Evolutionary conservation across 2,797 vertebrate genomes (phyloP).

Genomic region (Enteromius treurensis): DNA sequence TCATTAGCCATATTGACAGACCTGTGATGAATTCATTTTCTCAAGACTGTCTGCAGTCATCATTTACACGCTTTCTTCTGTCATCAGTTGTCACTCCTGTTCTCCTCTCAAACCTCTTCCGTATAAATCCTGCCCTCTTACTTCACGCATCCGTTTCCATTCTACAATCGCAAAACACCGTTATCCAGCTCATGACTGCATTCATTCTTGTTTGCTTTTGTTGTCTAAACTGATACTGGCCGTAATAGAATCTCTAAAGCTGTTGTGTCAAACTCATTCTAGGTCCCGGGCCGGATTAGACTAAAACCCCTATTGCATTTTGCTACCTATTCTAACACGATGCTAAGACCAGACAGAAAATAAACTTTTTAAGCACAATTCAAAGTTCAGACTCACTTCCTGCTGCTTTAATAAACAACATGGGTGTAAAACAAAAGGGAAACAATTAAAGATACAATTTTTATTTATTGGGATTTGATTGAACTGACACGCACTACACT

Average conservation of each 20-base stretch:
- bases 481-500: background rate
- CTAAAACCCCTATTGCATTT: background rate
- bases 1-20: constrained; percentile 77
- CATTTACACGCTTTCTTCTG: constrained; percentile 61
- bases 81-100: constrained; percentile 60
- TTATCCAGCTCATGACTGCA: constrained; percentile 20
- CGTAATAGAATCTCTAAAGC: constrained; percentile 23
- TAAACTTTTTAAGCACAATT: background rate
- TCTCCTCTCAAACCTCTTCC: constrained; percentile 26
- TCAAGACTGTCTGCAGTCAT: constrained; percentile 70
- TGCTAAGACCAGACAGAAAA: background rate
- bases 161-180: background rate
- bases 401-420: background rate
- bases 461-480: constrained; percentile 29
- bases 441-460: background rate
- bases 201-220: constrained; percentile 1
- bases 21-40: constrained; percentile 76
- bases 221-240: constrained; percentile 22
- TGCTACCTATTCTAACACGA: background rate
- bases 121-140: constrained; percentile 13
- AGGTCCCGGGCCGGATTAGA: background rate
- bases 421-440: background rate
- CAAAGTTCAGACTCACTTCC: background rate
- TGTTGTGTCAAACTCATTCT: constrained; percentile 18
- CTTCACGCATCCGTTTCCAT: background rate